Percentiles rank a stretch among this genome's conserved stretches.
Conservation (phyloP, 2,113 vertebrate genomes). For the Coptodon bakossiorum region DNA sequence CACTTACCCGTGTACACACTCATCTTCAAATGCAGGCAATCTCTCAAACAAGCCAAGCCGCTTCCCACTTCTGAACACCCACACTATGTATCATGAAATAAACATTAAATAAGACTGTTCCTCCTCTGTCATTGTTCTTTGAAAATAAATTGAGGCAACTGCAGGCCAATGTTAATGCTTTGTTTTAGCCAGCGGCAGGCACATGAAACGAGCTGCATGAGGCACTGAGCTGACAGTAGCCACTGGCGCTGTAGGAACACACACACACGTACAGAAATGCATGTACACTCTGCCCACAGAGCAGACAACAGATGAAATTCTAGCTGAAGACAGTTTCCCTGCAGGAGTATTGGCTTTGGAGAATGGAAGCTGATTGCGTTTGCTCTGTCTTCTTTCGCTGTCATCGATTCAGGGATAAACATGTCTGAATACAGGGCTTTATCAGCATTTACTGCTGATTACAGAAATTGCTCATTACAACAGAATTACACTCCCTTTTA, state of each 20-base stretch:
- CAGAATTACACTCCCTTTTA: constrained; percentile 4
- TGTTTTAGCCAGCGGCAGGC: constrained; percentile 60
- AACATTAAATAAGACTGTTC: constrained; percentile 58
- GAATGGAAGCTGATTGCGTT: constrained; percentile 58
- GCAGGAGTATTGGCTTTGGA: constrained; percentile 61
- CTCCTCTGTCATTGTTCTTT: constrained; percentile 64
- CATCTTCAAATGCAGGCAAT: constrained; percentile 23
- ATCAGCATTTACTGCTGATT: constrained; percentile 50
- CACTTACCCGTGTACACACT: constrained; percentile 19
- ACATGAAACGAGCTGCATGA: constrained; percentile 60
- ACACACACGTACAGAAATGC: constrained; percentile 3
- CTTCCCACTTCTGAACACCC: constrained; percentile 55
- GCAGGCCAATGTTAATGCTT: constrained; percentile 67
- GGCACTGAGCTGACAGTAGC: constrained; percentile 63
- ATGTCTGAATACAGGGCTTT: constrained; percentile 36
- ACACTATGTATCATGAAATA: constrained; percentile 60
- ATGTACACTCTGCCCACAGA: constrained; percentile 12
- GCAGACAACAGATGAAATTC: constrained; percentile 58
- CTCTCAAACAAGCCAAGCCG: constrained; percentile 35
- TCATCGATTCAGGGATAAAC: constrained; percentile 60
- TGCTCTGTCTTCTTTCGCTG: constrained; percentile 42
- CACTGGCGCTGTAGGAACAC: constrained; percentile 52
- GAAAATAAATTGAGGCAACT: constrained; percentile 61
- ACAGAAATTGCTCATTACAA: constrained; percentile 40
- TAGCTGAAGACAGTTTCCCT: constrained; percentile 52